These are phyloP conservation scores for Dolomedes plantarius DNA, from an alignment of 2,888 invertebrate genomes.

Conservation along the genomic window DNA sequence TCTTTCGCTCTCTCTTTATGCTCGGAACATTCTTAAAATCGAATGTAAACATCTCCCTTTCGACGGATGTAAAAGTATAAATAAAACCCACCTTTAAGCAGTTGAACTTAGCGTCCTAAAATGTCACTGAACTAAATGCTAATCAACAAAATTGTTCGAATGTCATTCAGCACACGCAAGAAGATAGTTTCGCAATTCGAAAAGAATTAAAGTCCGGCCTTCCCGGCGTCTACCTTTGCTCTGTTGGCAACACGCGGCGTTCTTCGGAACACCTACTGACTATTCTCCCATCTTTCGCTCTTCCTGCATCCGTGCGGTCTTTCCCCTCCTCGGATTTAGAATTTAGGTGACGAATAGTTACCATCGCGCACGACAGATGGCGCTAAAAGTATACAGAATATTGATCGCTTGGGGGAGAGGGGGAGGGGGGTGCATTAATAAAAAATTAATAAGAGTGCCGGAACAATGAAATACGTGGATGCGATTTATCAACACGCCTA, in stretches of 20 bases:
- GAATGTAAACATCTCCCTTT: too few relatives aligned
- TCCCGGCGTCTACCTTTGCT: conserved; percentile 34
- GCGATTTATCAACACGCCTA: not conserved
- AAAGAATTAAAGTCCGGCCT: not conserved
- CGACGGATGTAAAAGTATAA: too few relatives aligned
- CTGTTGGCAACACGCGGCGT: conserved; percentile 43
- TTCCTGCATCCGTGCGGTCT: not conserved
- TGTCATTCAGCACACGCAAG: too few relatives aligned
- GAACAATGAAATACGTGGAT: not conserved
- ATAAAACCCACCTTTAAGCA: too few relatives aligned
- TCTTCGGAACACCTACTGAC: conserved; percentile 7
- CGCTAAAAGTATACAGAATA: conserved; percentile 5
- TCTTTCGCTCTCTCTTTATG: too few relatives aligned
- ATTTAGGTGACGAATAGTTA: not conserved
- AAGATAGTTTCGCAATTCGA: not conserved
- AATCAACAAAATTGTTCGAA: too few relatives aligned
- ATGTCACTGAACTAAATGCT: too few relatives aligned
- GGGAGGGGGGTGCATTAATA: not conserved
- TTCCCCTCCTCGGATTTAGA: not conserved
- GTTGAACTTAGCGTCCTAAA: too few relatives aligned
- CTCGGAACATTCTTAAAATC: too few relatives aligned
- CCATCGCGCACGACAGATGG: conserved; percentile 18
- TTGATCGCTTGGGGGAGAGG: conserved; percentile 12
- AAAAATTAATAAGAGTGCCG: not conserved
- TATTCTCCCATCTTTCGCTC: not conserved